Evolutionary conservation across 2,113 vertebrate genomes (phyloP).

Genomic region (Myxocyprinus asiaticus): DNA sequence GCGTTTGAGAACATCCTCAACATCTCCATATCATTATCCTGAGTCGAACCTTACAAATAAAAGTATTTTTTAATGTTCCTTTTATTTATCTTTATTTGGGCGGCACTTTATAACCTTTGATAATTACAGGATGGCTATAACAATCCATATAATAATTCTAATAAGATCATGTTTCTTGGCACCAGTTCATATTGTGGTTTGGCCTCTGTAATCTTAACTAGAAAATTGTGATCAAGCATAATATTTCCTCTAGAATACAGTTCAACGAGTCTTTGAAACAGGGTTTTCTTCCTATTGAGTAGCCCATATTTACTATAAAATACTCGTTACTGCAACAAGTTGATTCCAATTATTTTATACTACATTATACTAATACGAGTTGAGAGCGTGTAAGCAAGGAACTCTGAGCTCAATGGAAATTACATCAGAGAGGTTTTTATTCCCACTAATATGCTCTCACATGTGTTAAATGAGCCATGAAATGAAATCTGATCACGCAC

Average conservation of each 20-base stretch:
- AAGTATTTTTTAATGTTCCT: too few species aligned
- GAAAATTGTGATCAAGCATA: slow-evolving; percentile 11
- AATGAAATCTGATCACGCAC: slow-evolving; percentile 25
- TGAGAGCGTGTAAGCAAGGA: background rate
- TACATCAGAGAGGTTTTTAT: background rate
- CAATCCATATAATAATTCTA: background rate
- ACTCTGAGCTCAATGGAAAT: slow-evolving; percentile 2
- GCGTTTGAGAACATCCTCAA: too few species aligned
- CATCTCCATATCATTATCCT: too few species aligned
- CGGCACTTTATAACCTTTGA: background rate
- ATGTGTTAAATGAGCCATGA: slow-evolving; percentile 30
- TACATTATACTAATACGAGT: slow-evolving; percentile 5
- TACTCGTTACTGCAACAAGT: background rate
- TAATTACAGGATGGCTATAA: background rate
- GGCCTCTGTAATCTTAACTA: slow-evolving; percentile 14
- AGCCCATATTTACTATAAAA: slow-evolving; percentile 1
- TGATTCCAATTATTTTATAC: background rate
- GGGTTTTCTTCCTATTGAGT: background rate
- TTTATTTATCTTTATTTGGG: background rate
- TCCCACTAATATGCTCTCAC: slow-evolving; percentile 11
- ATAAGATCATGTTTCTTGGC: background rate
- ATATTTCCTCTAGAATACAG: slow-evolving; percentile 16
- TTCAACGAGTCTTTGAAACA: background rate
- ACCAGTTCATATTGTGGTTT: background rate
- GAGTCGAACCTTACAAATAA: too few species aligned